These are phyloP conservation scores for Esox lucius DNA, from an alignment of 2,797 vertebrate species.

Conservation along the genomic window DNA sequence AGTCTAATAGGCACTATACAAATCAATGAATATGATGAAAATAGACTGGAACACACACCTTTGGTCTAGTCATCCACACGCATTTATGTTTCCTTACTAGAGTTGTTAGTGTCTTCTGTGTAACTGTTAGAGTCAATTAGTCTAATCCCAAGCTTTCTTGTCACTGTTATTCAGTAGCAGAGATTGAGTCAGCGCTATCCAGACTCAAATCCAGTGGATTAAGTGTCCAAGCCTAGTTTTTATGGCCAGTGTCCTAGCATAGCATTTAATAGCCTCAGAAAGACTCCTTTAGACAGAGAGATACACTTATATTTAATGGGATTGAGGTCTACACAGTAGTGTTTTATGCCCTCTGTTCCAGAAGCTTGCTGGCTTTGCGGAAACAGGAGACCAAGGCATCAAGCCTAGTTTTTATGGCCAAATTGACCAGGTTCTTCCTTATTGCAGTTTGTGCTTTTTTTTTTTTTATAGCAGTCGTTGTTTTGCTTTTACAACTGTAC, in stretches of 20 bases:
- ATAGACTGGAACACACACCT: too few species aligned
- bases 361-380: background rate
- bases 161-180: background rate
- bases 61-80: too few species aligned
- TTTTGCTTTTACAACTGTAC: background rate
- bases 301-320: background rate
- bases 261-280: background rate
- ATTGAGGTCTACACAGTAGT: background rate
- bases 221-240: background rate
- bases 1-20: too few species aligned
- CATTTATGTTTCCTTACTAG: background rate
- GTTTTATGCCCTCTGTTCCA: background rate
- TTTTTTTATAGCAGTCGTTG: background rate
- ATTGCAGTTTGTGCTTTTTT: background rate
- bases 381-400: background rate
- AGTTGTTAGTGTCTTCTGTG: background rate
- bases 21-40: too few species aligned
- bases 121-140: background rate
- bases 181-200: background rate
- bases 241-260: background rate
- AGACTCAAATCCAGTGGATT: background rate
- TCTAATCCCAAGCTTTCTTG: background rate
- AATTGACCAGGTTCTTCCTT: background rate
- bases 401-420: background rate
- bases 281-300: conserved; percentile 23